These are phyloP conservation scores for Ornithorhynchus anatinus DNA, from an alignment of 2,113 vertebrate genomes.

Conservation along the genomic window DNA sequence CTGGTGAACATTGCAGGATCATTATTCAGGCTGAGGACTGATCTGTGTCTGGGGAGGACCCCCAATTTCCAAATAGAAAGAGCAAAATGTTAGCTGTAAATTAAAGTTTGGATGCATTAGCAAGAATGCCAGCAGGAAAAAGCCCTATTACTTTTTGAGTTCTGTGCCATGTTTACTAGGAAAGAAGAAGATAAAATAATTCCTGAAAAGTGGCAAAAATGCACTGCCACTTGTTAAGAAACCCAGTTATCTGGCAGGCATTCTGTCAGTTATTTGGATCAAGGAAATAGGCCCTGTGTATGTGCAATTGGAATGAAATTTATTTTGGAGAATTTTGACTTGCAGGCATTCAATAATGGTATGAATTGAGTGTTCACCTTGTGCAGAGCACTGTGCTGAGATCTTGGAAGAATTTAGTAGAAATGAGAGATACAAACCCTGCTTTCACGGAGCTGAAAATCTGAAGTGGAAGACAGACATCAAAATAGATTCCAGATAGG, in stretches of 20 bases:
- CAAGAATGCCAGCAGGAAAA: not conserved
- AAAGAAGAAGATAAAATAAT: not conserved
- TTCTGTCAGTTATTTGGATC: not conserved
- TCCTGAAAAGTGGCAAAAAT: not conserved
- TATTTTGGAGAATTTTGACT: too few species aligned
- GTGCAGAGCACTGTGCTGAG: too few species aligned
- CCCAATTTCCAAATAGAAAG: not conserved
- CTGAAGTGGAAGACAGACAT: too few species aligned
- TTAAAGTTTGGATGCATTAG: not conserved
- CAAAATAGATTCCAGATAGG: too few species aligned
- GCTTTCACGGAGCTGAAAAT: too few species aligned
- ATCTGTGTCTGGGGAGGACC: not conserved
- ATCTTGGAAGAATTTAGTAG: too few species aligned
- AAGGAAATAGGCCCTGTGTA: too few species aligned
- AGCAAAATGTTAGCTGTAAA: not conserved
- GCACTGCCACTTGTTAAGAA: not conserved
- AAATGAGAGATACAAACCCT: too few species aligned
- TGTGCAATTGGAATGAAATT: too few species aligned
- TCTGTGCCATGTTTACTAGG: not conserved
- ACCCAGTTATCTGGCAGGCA: not conserved
- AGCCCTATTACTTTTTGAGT: not conserved
- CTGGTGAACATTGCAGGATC: not conserved
- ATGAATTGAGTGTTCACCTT: too few species aligned
- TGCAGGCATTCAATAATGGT: too few species aligned
- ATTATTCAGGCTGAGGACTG: not conserved